These are phyloP conservation scores for Nematolebias whitei DNA, from an alignment of 2,113 vertebrate species.

Conservation along the genomic window DNA sequence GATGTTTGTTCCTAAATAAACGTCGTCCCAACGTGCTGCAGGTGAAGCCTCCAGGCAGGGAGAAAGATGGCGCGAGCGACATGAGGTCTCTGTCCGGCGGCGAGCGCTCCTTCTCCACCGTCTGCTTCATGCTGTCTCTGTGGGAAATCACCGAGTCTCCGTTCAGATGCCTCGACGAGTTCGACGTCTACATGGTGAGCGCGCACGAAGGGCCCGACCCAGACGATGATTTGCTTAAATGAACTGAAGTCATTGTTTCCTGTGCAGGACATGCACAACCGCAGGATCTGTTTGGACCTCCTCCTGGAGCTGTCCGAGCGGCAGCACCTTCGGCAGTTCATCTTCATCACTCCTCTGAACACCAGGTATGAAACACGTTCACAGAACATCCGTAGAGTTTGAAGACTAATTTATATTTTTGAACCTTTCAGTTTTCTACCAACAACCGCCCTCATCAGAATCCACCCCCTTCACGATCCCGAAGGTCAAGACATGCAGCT, in stretches of 20 bases:
- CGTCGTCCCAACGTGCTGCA: no score
- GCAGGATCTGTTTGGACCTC: slow-evolving; percentile 69
- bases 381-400: no score
- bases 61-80: slow-evolving; percentile 75
- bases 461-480: slow-evolving; percentile 48
- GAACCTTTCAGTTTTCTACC: slow-evolving; percentile 33
- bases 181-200: slow-evolving; percentile 94
- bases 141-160: slow-evolving; percentile 94
- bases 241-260: no score
- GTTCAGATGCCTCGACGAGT: slow-evolving; percentile 94
- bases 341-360: slow-evolving; percentile 71
- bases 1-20: no score
- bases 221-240: no score
- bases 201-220: no score
- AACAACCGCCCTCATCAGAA: slow-evolving; percentile 45
- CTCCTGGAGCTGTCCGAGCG: slow-evolving; percentile 72
- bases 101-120: slow-evolving; percentile 93
- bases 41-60: slow-evolving; percentile 51
- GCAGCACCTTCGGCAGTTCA: slow-evolving; percentile 72
- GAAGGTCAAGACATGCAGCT: slow-evolving; percentile 21
- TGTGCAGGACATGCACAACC: slow-evolving; percentile 73
- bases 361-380: no score
- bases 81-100: slow-evolving; percentile 90
- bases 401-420: no score
- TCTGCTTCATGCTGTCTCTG: slow-evolving; percentile 91